Evolutionary conservation across 1,140 invertebrate genomes (phyloP).

Genomic region (Vanessa tameamea): DNA sequence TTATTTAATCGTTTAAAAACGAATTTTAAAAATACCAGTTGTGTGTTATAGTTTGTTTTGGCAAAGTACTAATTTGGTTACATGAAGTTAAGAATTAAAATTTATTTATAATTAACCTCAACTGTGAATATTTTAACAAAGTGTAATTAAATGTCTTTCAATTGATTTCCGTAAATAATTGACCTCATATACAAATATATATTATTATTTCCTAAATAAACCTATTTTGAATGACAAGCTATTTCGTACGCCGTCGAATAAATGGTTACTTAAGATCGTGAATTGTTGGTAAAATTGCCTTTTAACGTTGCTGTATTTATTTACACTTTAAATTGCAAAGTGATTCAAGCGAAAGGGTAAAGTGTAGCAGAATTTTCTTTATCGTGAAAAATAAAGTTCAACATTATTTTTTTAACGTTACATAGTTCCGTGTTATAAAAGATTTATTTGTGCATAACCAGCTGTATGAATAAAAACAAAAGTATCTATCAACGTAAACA

Average conservation of each 20-base stretch:
- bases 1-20: neutral
- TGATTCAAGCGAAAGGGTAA: constrained; percentile 1
- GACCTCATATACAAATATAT: neutral
- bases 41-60: neutral
- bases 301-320: constrained; percentile 15
- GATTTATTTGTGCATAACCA: too few relatives aligned
- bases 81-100: too few relatives aligned
- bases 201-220: neutral
- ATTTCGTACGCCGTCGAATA: constrained; percentile 5
- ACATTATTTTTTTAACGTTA: neutral
- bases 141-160: neutral
- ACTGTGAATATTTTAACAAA: too few relatives aligned
- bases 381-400: neutral
- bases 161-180: neutral
- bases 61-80: neutral
- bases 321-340: constrained; percentile 18
- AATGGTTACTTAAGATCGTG: constrained; percentile 17
- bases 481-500: too few relatives aligned
- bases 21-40: neutral
- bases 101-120: too few relatives aligned
- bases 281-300: constrained; percentile 22
- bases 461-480: too few relatives aligned
- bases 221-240: neutral
- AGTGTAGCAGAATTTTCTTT: neutral
- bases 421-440: neutral